phyloP scores from a whole-genome alignment of 2,888 invertebrate genomes.

The Synergus itoensis region DNA sequence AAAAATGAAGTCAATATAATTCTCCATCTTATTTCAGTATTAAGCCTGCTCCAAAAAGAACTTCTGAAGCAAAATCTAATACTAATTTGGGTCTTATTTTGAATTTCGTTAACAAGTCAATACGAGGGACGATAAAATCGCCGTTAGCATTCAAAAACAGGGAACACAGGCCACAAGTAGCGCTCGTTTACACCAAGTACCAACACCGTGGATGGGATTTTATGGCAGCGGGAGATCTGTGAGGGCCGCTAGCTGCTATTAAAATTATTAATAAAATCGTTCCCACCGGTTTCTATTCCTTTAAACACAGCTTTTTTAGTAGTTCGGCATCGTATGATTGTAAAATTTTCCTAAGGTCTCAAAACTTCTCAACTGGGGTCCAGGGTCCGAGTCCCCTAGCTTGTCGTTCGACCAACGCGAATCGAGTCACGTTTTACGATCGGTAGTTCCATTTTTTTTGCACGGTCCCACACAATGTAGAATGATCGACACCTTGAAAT shows the following conservation, averaged over 20 bases:
- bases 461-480: conserved; percentile 43
- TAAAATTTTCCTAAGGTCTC: conserved; percentile 64
- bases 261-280: conserved; percentile 73
- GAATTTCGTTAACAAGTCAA: conserved; percentile 10
- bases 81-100: conserved; percentile 1
- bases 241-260: conserved; percentile 46
- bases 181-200: conserved; percentile 48
- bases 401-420: conserved; percentile 43
- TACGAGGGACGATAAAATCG: conserved; percentile 3
- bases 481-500: conserved; percentile 39
- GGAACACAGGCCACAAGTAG: conserved; percentile 39
- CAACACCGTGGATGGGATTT: conserved; percentile 63
- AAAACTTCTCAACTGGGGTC: conserved; percentile 15
- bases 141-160: conserved; percentile 14
- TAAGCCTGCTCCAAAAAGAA: not conserved
- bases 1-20: not conserved
- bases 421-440: conserved; percentile 48
- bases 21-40: not conserved
- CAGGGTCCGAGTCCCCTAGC: not conserved
- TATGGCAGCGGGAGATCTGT: conserved; percentile 54
- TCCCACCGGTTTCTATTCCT: conserved; percentile 50
- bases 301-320: conserved; percentile 68
- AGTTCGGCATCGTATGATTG: conserved; percentile 59
- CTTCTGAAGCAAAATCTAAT: not conserved
- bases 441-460: conserved; percentile 30